Evolutionary conservation across 2,888 invertebrate species (phyloP).

Genomic region (Metallyticus violacea): DNA sequence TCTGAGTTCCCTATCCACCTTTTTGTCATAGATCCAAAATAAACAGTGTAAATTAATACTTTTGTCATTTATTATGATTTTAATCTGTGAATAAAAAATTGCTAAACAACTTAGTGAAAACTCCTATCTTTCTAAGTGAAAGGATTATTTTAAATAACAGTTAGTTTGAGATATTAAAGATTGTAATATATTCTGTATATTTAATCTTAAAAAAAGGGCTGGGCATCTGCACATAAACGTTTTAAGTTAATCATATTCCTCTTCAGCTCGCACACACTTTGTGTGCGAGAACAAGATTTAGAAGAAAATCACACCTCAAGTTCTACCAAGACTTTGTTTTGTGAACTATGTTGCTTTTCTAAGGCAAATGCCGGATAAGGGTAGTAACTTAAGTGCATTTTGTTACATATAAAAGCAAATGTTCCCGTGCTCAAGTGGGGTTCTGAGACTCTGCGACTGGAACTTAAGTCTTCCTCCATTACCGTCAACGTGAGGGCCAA

Average conservation of each 20-base stretch:
- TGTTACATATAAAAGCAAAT: not conserved
- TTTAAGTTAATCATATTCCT: not conserved
- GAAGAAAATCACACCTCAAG: not conserved
- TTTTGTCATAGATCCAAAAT: too few species aligned
- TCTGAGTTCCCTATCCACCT: too few species aligned
- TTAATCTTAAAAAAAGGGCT: too few species aligned
- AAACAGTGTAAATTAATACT: too few species aligned
- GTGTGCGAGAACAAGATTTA: not conserved
- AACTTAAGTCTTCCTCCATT: not conserved
- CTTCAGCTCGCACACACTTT: not conserved
- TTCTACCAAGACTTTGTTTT: not conserved
- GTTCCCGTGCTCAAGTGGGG: not conserved
- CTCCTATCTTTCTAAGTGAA: too few species aligned
- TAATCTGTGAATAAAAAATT: too few species aligned
- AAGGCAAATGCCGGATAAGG: not conserved
- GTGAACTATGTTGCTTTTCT: not conserved
- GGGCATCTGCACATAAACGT: not conserved
- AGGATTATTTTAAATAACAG: too few species aligned
- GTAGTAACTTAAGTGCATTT: not conserved
- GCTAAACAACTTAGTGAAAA: too few species aligned
- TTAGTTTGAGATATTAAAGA: too few species aligned
- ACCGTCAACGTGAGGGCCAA: not conserved
- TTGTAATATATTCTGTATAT: too few species aligned
- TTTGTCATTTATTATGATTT: too few species aligned
- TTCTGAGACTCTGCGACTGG: not conserved